phyloP scores from a whole-genome alignment of 2,113 vertebrate species.

The Leuciscus idus region DNA sequence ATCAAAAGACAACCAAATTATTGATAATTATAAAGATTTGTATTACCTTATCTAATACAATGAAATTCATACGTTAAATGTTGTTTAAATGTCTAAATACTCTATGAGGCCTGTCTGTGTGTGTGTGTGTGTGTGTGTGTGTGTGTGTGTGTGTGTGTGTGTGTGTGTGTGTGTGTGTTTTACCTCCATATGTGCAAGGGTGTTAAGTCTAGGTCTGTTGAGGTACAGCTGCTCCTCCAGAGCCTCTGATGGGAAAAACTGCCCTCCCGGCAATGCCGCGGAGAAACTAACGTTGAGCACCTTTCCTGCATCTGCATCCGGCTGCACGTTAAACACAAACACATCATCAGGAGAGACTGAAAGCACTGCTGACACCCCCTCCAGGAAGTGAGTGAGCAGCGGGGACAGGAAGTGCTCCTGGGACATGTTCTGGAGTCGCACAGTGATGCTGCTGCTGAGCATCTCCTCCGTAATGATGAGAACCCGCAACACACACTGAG shows the following conservation, averaged over 20 bases:
- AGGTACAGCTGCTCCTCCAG: constrained; percentile 98
- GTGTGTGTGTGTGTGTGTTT: not conserved
- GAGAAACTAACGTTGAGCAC: constrained; percentile 97
- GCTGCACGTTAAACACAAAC: constrained; percentile 98
- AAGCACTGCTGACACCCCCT: constrained; percentile 92
- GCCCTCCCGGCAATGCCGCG: constrained; percentile 83
- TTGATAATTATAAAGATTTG: not conserved
- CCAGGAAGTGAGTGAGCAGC: constrained; percentile 86
- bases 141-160: not conserved
- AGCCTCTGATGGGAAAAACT: constrained; percentile 93
- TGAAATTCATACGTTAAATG: no score
- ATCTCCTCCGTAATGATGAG: constrained; percentile 98
- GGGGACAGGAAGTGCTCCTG: constrained; percentile 97
- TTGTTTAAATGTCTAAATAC: no score
- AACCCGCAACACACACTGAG: constrained; percentile 91
- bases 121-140: not conserved
- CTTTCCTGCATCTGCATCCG: constrained; percentile 85
- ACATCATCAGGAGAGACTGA: constrained; percentile 91
- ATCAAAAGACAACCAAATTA: not conserved
- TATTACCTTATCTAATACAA: not conserved
- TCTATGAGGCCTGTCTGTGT: no score
- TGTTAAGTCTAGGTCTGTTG: constrained; percentile 87
- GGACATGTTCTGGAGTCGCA: constrained; percentile 98
- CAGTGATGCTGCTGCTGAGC: constrained; percentile 95
- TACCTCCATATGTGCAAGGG: constrained; percentile 89